phyloP scores from a whole-genome alignment of 2,797 vertebrate species.

The Pteronotus mesoamericanus region DNA sequence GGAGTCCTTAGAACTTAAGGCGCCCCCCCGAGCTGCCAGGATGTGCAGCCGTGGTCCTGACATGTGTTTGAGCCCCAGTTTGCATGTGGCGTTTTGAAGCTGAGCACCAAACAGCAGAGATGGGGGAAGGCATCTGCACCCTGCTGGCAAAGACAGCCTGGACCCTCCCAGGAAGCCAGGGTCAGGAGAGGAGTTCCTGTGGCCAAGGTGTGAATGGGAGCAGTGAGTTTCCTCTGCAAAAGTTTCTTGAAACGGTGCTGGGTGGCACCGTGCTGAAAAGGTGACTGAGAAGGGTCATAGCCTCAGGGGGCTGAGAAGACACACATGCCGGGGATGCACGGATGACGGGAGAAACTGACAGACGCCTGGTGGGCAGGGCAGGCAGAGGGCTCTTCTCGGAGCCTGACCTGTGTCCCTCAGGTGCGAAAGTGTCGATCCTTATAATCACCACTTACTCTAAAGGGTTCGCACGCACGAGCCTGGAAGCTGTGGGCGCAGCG shows the following conservation, averaged over 20 bases:
- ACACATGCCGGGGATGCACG: neutral
- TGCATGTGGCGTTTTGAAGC: neutral
- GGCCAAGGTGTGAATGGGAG: neutral
- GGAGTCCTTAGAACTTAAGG: neutral
- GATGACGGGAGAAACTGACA: neutral
- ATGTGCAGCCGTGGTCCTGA: accelerated
- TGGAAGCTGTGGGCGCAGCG: neutral
- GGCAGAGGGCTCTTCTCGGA: neutral
- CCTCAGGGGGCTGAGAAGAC: neutral
- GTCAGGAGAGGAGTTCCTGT: neutral
- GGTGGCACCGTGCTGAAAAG: accelerated
- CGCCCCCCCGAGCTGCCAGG: accelerated
- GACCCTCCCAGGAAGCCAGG: neutral
- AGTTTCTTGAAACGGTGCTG: neutral
- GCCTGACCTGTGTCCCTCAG: no score
- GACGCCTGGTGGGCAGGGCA: neutral
- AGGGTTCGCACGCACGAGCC: no score
- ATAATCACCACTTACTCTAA: accelerated
- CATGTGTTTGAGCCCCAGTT: accelerated
- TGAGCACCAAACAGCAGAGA: neutral
- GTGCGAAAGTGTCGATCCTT: accelerated
- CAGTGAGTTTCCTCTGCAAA: accelerated
- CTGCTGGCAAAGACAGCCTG: neutral
- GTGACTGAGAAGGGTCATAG: neutral
- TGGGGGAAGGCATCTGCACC: neutral